Base-by-base conservation (phyloP, 2,888 invertebrate genomes). In the Ectemnius cavifrons region DNA sequence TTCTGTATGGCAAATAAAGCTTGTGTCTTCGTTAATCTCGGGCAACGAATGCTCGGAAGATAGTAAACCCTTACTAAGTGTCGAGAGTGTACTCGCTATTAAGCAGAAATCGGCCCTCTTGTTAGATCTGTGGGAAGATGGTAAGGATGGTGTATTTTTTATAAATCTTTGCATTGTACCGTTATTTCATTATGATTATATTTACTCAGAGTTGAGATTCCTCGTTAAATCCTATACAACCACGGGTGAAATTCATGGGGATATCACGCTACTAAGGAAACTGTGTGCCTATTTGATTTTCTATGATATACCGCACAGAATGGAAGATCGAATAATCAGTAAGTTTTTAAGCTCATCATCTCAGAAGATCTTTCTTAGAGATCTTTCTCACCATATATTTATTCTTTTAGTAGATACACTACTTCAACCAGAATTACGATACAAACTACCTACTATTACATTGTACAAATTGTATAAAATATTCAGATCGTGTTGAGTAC, bases 1-100 rank as follows among this genome's bases (percentile, higher is more conserved):
- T 83, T 93, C 94, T 84, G 91, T 95, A 20, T 96, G 96, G 96
- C 96, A 97, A 89, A 92, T 96, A 60, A 96, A 96, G 87, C 91
- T 95, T 0, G 92, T 94, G 4, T 93, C 93, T 2, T 92, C 94
- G 0, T 94, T 94, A 81, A 92, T 93, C 5, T 81, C 92, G 49
- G 82, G 84, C 89, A 92, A 80, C 88, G 90, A 79, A 87, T 91
- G 89, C 88, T 89, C 84, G 81, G 81, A 87, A 18, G 83, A 83
- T 11, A 72, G 76, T 5, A 92, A 93, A 77, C 92, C 92, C 0
- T 87, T 95, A 8, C 91, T 95, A 20, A 93, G 94, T 1, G 91
- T 92, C 67, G 95, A 95, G 83, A 93, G 93, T 85, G 92, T 94
- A 1, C 84, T 94, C 0, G 92, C 95, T 0, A 92, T 95, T 59